Evolutionary conservation across 2,113 vertebrate genomes (phyloP), one percentile per base, ranked within the genome.

Genomic region (Embiotoca jacksoni): DNA sequence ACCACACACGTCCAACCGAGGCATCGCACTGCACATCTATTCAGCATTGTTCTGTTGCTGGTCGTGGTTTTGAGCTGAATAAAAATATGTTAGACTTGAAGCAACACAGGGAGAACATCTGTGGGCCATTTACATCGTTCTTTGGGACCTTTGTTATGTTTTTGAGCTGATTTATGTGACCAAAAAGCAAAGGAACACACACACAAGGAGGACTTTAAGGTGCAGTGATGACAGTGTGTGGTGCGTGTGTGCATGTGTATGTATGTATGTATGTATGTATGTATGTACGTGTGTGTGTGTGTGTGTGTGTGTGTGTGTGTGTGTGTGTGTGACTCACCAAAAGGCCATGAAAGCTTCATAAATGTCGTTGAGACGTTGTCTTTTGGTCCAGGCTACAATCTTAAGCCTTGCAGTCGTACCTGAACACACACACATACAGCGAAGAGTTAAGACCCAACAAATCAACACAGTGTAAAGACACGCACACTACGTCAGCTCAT

Each of bases 281-380:
- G 14, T 15, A n/a, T 52, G 58, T 30, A 23, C 0, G 44, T 3
- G 3, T 9, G 11, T 7, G 7, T 46, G 44, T 5, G 23, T 23
- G 23, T 23, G 23, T 23, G 23, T 67, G 33, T 3, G 58, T 35
- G 33, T 44, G 7, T 23, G 32, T 39, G 37, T 68, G 41, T 7
- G 15, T 8, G 15, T 1, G 7, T 65, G 6, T 23, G 6, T 33
- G 59, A 84, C 92, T 93, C 84, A 93, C 92, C 91, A 93, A 92
- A 91, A 88, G 84, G 83, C 84, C 81, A 80, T 86, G 57, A 86
- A 93, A 91, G 90, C 89, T 87, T 93, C 92, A 92, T 92, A 68
- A 88, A 93, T 89, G 83, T 89, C 68, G 68, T 9, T 39, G 86
- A 85, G 87, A 91, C 62, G 74, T 81, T 2, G 47, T 13, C 3